Base-by-base conservation (phyloP, 1,140 invertebrate species). In the Dryas iulia region DNA sequence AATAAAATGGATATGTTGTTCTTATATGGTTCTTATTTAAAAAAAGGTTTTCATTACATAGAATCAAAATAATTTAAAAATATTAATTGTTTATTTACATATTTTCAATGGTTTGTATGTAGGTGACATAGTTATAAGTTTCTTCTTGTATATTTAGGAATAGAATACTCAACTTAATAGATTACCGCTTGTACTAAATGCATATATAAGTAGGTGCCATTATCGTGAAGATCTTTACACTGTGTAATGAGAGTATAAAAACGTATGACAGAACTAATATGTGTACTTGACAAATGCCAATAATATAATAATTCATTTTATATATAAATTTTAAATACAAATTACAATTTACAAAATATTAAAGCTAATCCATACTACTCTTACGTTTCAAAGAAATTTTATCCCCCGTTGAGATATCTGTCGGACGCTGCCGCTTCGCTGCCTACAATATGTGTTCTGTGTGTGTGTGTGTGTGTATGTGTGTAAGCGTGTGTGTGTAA, bases 1-100 rank as follows among this genome's bases (percentile, higher is more conserved):
- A 87, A 87, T 90, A 87, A 89, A 89, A 89, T 86, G 84, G 82
- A 86, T 87, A 84, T 78, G 76, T 79, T 75, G 71, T 83, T 75
- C 62, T 66, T 69, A 69, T 79, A 76, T 78, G 79, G 77, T 73
- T 74, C 69, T 69, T 68, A 72, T 69, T 72, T 78, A 83, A 81
- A 79, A 75, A 69, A 23, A 5, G n/a, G 56, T 47, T 26, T 25
- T 39, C n/a, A 52, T 10, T 47, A 47, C n/a, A 7, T 2, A 47
- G 5, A 47, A 47, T 18, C 21, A 47, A 47, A 47, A 47, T 10
- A 7, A 6, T 39, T 39, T 39, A 14, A 39, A 39, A 6, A n/a
- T 12, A 39, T 14, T 14, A 14, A 14, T 14, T 14, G 14, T 14
- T 39, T 39, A 39, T 39, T 39, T n/a, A 39, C n/a, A 39, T 39